Base-by-base conservation (phyloP, 2,113 vertebrate genomes). In the Taxidea taxus region DNA sequence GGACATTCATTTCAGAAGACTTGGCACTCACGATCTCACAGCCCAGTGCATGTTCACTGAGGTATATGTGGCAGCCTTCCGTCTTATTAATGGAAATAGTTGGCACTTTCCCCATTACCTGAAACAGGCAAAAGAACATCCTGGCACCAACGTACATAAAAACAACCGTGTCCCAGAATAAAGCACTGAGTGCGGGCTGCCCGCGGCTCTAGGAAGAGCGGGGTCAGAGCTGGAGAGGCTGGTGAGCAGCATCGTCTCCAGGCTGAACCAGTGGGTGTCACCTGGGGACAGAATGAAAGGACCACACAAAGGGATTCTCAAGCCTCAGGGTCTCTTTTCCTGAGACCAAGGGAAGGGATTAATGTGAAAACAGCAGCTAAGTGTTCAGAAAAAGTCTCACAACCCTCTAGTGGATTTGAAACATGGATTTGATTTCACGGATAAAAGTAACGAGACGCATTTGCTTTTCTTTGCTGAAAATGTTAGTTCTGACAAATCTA, bases 31-130 rank as follows among this genome's bases (percentile, higher is more conserved):
- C 99, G 56, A 99, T 99, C 98, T 99, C 99, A 98, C 99, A 99
- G 95, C 98, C 98, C 83, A 99, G 97, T 0, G 99, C 99, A 1
- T 99, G 99, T 86, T 99, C 99, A 70, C 99, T 99, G 98, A 99
- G 98, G 99, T 99, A 99, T 89, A 99, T 98, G 92, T 99, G 99
- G 97, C 99, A 99, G 75, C 99, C 99, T 96, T 99, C 99, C 14
- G 99, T 99, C 98, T 99, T 99, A 98, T 99, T 99, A 98, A 99
- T 99, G 96, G 99, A 99, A 97, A 99, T 99, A 29, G 99, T 99
- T 97, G 99, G 99, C 98, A 99, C 99, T 98, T 97, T 99, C 80
- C 99, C 99, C 98, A 99, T 98, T 93, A 99, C 99, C 99, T 99
- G 94, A 88, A 95, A 97, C 62, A 97, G 29, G 97, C 95, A 83